Conservation (phyloP, 2,888 invertebrate species). For the Listrodromus nycthemerus region DNA sequence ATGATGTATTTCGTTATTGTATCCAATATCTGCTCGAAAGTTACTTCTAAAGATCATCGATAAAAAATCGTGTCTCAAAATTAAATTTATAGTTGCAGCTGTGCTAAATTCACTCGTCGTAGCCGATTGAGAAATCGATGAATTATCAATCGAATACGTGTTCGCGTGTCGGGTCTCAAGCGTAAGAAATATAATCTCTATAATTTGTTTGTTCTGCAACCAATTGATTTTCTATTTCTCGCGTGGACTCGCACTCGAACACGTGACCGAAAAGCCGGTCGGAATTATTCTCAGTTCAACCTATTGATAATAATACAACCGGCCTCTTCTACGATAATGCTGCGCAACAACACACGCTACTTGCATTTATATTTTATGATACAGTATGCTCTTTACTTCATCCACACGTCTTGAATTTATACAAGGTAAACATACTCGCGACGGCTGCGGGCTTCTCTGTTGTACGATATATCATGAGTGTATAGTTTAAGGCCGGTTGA, state of each 20-base stretch:
- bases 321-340: not conserved
- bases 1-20: not conserved
- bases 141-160: not conserved
- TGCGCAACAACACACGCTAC: not conserved
- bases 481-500: conserved; percentile 55
- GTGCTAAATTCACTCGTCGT: not conserved
- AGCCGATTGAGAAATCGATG: not conserved
- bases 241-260: not conserved
- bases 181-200: not conserved
- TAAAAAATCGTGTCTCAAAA: not conserved
- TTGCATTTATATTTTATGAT: not conserved
- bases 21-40: not conserved
- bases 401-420: conserved; percentile 68
- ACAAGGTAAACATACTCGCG: conserved; percentile 66
- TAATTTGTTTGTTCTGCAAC: not conserved
- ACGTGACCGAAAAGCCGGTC: not conserved
- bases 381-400: not conserved
- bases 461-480: not conserved
- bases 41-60: not conserved
- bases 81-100: not conserved
- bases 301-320: not conserved
- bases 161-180: too few species aligned
- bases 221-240: not conserved
- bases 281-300: not conserved
- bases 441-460: conserved; percentile 11